Base-by-base conservation (phyloP, 2,888 invertebrate genomes). In the Cryptus viduatorius region DNA sequence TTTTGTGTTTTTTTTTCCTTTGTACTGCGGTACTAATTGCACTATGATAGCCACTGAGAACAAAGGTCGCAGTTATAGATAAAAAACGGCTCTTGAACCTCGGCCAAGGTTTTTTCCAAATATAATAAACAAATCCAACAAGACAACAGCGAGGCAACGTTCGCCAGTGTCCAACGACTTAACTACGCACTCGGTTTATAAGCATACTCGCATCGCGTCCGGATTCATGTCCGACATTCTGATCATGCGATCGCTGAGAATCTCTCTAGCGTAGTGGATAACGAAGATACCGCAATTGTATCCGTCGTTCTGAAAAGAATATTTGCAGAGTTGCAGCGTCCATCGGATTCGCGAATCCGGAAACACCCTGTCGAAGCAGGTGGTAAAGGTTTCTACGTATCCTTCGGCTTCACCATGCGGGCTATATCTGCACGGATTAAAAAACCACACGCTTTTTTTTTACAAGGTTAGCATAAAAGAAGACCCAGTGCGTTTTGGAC, bases 261-360 rank as follows among this genome's bases (percentile, higher is more conserved):
- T 79, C 44, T 68, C 42, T n/a, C 46, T 59, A 48, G 79, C 59
- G 44, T 79, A 83, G 37, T 83, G 64, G 7, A 79, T 53, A 1
- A 83, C 73, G 16, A 83, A 83, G 4, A 83, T 19, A 14, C 83
- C 73, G 42, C 83, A 83, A 73, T 83, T 83, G 31, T 79, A 79
- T 3, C 79, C 73, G 48, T 83, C 79, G 3, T 50, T 48, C 65
- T 83, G 79, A 19, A 24, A 31, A 46, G 68, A 75, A 69, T 83
- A 72, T 65, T 48, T 4, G 44, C 44, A 14, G 12, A 42, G 19
- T 16, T 53, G 10, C n/a, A 71, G 10, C 12, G 50, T 24, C 44
- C 64, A 78, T 37, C 29, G 19, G 31, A 7, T 42, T 14, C 50
- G 37, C 14, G 78, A 82, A 72, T 56, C 67, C 29, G 29, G 46